phyloP scores from a whole-genome alignment of 2,888 invertebrate species.

The Ptychoptera contaminata region DNA sequence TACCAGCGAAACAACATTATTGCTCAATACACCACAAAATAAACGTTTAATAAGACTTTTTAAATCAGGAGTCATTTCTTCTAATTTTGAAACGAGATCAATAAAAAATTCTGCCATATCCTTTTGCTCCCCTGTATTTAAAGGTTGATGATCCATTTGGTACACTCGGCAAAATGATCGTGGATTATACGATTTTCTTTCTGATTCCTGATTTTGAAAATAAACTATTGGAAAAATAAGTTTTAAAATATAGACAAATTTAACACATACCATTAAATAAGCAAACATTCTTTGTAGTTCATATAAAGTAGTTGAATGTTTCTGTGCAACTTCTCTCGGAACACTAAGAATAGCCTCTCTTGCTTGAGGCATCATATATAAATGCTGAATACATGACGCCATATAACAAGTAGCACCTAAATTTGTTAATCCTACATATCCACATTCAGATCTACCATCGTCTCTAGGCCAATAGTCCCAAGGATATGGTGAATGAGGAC shows the following conservation, averaged over 20 bases:
- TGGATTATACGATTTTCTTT: conserved; percentile 90
- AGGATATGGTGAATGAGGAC: conserved; percentile 70
- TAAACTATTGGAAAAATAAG: too few species aligned
- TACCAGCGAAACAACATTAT: conserved; percentile 79
- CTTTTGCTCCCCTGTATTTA: conserved; percentile 93
- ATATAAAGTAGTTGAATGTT: conserved; percentile 66
- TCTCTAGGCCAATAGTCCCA: conserved; percentile 99
- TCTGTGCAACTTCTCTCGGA: conserved; percentile 52
- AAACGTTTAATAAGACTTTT: conserved; percentile 79
- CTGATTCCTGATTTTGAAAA: conserved; percentile 87
- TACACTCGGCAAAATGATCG: conserved; percentile 90
- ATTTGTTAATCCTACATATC: conserved; percentile 88
- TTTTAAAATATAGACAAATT: conserved; percentile 1
- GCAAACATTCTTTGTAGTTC: conserved; percentile 94
- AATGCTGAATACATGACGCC: conserved; percentile 94
- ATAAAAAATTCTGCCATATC: conserved; percentile 98
- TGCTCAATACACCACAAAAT: conserved; percentile 87
- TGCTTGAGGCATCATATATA: conserved; percentile 94
- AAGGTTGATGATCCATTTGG: conserved; percentile 91
- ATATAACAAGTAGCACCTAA: conserved; percentile 94
- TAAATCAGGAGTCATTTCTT: conserved; percentile 85
- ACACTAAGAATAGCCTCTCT: conserved; percentile 67
- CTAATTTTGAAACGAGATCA: conserved; percentile 85
- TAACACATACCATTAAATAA: conserved; percentile 50
- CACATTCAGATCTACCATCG: conserved; percentile 85